Percentiles rank a stretch among this genome's conserved stretches.
These are phyloP conservation scores for Rattus rattus DNA, from an alignment of 2,113 vertebrate species.

Conservation along the genomic window DNA sequence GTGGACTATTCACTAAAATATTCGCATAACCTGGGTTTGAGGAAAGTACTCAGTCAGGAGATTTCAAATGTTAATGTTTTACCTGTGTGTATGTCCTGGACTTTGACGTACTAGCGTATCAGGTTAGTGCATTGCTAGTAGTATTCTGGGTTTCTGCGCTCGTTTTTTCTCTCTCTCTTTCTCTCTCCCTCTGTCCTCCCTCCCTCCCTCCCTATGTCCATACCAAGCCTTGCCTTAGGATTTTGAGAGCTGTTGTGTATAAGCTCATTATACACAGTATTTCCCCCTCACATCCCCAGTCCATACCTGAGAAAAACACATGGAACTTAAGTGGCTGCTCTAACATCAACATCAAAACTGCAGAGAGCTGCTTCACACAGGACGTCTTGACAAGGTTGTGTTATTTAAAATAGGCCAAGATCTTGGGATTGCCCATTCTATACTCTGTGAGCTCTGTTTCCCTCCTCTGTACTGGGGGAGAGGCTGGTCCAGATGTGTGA, in stretches of 20 bases:
- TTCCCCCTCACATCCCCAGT: constrained; percentile 7
- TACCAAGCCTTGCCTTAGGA: constrained; percentile 6
- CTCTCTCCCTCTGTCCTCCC: neutral
- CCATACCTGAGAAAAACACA: constrained; percentile 37
- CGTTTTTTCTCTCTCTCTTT: neutral
- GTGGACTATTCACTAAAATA: constrained; percentile 74
- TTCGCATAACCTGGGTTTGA: neutral
- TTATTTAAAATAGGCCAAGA: neutral
- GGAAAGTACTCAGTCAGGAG: neutral
- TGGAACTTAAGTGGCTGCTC: neutral
- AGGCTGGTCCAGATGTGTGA: neutral
- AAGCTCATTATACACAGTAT: neutral
- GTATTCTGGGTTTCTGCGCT: neutral
- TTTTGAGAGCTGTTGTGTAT: neutral
- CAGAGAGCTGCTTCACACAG: neutral
- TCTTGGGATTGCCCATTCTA: neutral
- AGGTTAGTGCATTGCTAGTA: neutral
- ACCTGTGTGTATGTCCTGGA: neutral
- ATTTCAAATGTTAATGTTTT: constrained; percentile 51
- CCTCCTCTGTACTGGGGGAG: neutral
- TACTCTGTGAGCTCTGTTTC: neutral
- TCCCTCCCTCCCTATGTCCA: neutral
- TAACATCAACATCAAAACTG: neutral
- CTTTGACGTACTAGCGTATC: neutral
- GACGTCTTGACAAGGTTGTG: neutral